Evolutionary conservation across 1,140 invertebrate species (phyloP).

Genomic region (Drosophila pseudoananassae): DNA sequence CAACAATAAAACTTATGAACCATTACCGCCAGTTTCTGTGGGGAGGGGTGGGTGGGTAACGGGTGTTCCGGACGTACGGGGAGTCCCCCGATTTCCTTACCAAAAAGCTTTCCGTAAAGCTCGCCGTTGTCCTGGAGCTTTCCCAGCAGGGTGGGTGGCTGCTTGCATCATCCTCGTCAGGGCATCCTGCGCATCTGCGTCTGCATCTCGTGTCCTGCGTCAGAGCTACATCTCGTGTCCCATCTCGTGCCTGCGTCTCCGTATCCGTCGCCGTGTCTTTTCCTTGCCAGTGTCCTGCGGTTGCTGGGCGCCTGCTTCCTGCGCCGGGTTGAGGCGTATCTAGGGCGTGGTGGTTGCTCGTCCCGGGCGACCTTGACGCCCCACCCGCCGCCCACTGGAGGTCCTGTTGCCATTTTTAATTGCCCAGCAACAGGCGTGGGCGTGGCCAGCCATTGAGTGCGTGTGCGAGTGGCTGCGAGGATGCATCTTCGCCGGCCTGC

Average conservation of each 20-base stretch:
- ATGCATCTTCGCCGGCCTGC: slow-evolving; percentile 33
- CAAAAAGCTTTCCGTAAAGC: neutral
- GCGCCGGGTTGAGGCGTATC: slow-evolving; percentile 79
- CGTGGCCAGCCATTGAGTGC: neutral
- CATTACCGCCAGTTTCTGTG: neutral
- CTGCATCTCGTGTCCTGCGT: slow-evolving; percentile 28
- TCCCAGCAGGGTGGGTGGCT: neutral
- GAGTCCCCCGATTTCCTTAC: neutral
- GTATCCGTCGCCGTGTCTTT: slow-evolving; percentile 10
- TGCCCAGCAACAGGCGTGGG: slow-evolving; percentile 49
- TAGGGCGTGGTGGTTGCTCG: slow-evolving; percentile 74
- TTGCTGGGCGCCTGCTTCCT: slow-evolving; percentile 63
- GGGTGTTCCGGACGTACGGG: neutral
- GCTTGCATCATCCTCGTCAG: slow-evolving; percentile 13
- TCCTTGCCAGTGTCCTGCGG: neutral
- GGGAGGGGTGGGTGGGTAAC: neutral
- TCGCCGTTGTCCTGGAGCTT: neutral
- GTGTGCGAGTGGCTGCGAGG: slow-evolving; percentile 4
- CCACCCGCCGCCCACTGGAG: slow-evolving; percentile 1
- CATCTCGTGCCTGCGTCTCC: slow-evolving; percentile 3
- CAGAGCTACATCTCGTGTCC: slow-evolving; percentile 16
- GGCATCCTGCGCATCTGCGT: slow-evolving; percentile 38
- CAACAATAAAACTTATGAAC: slow-evolving; percentile 47
- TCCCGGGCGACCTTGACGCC: slow-evolving; percentile 31
- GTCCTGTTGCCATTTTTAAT: slow-evolving; percentile 33